Evolutionary conservation across 2,888 invertebrate species (phyloP), one percentile per base, ranked within the genome.

Genomic region (Piscicola geometra): DNA sequence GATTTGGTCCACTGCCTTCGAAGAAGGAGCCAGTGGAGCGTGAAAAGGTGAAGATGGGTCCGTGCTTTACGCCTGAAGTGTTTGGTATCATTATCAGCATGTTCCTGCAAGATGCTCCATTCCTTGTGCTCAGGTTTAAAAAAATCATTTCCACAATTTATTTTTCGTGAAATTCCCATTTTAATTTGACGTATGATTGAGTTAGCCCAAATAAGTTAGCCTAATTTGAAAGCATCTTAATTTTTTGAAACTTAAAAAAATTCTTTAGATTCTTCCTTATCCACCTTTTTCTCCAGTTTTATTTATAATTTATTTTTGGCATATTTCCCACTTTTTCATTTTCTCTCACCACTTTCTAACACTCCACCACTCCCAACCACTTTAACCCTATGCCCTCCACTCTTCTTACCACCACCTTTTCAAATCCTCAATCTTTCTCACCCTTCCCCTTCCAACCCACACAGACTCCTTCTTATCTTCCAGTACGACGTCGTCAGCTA

Each of bases 61-160:
- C 87, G 88, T 93, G 93, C 83, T 93, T 93, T 80, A 91, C 91
- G 41, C 92, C 93, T 70, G 94, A 94, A 83, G 92, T 94, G 0
- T 87, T 86, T 82, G 93, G 92, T 1, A 94, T 94, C 76, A 90
- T 92, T 1, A 89, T 94, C 82, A 93, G 93, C 82, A 94, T 94
- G 79, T 89, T 92, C 0, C 88, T 94, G 0, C 89, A 89, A 80
- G 94, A 94, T 83, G 92, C 92, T 0, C 93, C 94, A 0, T 94
- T 94, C 85, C 86, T 94, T 9, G 91, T 92, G 0, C 93, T 94
- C 83, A 87, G 94, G 73, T 73, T 1, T 9, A 30, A 5, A 5
- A 12, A 25, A 9, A 9, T 12, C 9, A 25, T 64, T 9, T 21
- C 64, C 30, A 15, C n/a, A 15, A 9, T 64, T 64, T 9, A 9